A percentile compares a stretch with the other conserved stretches of the same genome.
phyloP scores from a whole-genome alignment of 2,797 vertebrate species.

The Vespertilio murinus region DNA sequence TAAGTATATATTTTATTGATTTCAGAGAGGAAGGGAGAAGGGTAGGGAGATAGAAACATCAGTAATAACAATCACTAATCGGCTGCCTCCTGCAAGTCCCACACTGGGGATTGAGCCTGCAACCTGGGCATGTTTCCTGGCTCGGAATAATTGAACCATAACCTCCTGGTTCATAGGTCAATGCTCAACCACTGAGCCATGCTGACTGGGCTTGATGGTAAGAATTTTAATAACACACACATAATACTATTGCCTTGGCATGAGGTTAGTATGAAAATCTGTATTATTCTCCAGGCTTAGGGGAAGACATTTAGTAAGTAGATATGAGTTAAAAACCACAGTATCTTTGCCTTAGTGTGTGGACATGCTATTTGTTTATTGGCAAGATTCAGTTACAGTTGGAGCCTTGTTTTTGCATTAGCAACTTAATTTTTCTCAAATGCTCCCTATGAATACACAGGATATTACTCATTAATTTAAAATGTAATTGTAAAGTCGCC shows the following conservation, averaged over 20 bases:
- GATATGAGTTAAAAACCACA: constrained; percentile 30
- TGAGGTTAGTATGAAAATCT: constrained; percentile 35
- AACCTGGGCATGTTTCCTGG: no score
- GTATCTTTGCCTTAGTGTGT: constrained; percentile 3
- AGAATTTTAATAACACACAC: constrained; percentile 22
- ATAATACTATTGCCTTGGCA: not conserved
- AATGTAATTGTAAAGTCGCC: constrained; percentile 64
- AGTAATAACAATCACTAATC: no score
- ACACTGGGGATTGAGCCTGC: no score
- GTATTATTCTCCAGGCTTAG: not conserved
- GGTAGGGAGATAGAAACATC: no score
- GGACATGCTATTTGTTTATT: constrained; percentile 30
- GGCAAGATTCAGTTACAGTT: constrained; percentile 28
- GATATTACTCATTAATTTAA: constrained; percentile 72
- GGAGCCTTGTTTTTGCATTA: constrained; percentile 35
- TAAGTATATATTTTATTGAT: no score
- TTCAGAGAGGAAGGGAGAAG: no score
- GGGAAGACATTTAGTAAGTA: constrained; percentile 47
- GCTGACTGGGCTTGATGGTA: no score
- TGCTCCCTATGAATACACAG: constrained; percentile 43
- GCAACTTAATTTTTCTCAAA: constrained; percentile 52
- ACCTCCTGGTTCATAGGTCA: no score
- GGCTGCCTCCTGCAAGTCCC: no score
- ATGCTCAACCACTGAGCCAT: no score
- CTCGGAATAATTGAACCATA: no score